These are phyloP conservation scores for Chironomus tepperi DNA, from an alignment of 1,140 invertebrate genomes.

Conservation along the genomic window DNA sequence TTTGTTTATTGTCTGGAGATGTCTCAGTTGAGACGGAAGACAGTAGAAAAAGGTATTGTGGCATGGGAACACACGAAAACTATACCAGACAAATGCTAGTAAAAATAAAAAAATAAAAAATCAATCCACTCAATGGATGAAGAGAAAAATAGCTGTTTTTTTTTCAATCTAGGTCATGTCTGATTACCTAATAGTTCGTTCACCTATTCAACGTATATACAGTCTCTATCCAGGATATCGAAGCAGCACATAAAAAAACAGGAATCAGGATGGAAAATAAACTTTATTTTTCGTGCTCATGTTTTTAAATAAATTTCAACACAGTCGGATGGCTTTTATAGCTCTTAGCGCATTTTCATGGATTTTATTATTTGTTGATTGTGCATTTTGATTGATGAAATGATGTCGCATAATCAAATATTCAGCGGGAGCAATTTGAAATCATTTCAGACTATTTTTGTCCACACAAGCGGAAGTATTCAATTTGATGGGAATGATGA, in stretches of 20 bases:
- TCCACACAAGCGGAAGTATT: too few relatives aligned
- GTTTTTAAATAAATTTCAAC: neutral
- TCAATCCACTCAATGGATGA: too few relatives aligned
- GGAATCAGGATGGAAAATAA: neutral
- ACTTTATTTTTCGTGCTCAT: too few relatives aligned
- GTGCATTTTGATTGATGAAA: neutral
- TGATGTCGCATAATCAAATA: too few relatives aligned
- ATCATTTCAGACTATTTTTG: too few relatives aligned
- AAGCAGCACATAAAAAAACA: neutral
- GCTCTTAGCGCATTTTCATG: neutral
- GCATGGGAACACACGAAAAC: too few relatives aligned
- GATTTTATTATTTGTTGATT: neutral
- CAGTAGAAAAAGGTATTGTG: too few relatives aligned
- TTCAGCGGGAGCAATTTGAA: too few relatives aligned
- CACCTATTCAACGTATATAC: neutral
- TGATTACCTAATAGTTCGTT: slow-evolving; percentile 8
- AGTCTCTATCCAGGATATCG: neutral
- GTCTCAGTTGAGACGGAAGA: neutral
- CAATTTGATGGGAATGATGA: too few relatives aligned
- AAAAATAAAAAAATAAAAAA: too few relatives aligned
- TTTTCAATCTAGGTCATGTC: slow-evolving; percentile 5
- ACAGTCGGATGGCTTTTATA: neutral
- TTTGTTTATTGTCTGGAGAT: slow-evolving; percentile 1
- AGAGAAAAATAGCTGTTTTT: too few relatives aligned
- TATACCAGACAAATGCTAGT: too few relatives aligned